Conservation (phyloP, 2,888 invertebrate species). For the Anodontia alba region DNA sequence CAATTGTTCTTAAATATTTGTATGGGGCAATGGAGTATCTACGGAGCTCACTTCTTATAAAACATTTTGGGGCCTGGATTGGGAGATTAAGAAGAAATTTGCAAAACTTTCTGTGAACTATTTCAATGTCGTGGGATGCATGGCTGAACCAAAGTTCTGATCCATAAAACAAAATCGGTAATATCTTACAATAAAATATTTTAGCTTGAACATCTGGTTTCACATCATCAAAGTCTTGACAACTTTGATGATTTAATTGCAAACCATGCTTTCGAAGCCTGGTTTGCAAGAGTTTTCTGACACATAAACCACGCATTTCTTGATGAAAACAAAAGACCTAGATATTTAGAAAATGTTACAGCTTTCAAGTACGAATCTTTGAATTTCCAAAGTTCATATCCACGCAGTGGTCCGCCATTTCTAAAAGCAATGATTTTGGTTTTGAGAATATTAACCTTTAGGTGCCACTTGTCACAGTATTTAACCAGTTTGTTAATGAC, state of each 20-base stretch:
- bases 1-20: neutral
- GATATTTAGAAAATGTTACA: conserved; percentile 21
- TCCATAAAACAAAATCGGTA: conserved; percentile 3
- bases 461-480: neutral
- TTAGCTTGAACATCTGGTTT: neutral
- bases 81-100: conserved; percentile 7
- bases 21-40: neutral
- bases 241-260: neutral
- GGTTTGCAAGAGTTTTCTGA: neutral
- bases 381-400: conserved; percentile 15
- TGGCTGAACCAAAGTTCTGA: conserved; percentile 13
- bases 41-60: neutral
- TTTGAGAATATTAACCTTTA: neutral
- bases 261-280: conserved; percentile 9
- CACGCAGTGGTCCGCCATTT: conserved; percentile 9
- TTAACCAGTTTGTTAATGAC: neutral
- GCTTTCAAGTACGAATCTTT: conserved; percentile 1
- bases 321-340: conserved; percentile 4
- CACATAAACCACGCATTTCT: neutral
- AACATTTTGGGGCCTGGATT: neutral
- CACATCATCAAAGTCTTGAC: neutral
- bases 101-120: neutral
- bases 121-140: neutral
- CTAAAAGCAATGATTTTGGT: conserved; percentile 17
- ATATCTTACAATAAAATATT: conserved; percentile 11